Percentiles rank a stretch among this genome's conserved stretches.
These are phyloP conservation scores for Habroteleia sp. DNA, from an alignment of 2,888 invertebrate species.

Conservation along the genomic window DNA sequence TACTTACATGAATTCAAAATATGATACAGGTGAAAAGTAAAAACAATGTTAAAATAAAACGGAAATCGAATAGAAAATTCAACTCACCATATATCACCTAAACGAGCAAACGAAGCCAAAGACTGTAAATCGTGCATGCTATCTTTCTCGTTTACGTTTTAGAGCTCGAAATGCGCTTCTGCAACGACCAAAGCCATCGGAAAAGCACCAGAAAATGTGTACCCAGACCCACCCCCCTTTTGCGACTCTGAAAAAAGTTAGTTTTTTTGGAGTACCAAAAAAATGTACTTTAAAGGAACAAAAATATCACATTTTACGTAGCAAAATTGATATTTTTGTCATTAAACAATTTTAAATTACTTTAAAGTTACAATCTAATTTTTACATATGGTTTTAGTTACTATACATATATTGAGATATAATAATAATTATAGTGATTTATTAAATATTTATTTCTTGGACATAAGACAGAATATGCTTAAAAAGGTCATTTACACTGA, in stretches of 20 bases:
- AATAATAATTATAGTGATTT: too few relatives aligned
- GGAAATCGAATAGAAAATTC: conserved; percentile 36
- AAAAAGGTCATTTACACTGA: too few relatives aligned
- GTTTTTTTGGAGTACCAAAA: conserved; percentile 52
- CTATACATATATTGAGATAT: too few relatives aligned
- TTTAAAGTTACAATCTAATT: too few relatives aligned
- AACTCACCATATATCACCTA: conserved; percentile 50
- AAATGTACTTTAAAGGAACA: conserved; percentile 26
- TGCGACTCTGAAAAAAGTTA: conserved; percentile 60
- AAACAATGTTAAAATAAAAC: conserved; percentile 19
- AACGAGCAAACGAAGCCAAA: conserved; percentile 54
- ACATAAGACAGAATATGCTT: too few relatives aligned
- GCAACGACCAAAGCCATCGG: conserved; percentile 51
- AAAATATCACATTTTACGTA: conserved; percentile 22
- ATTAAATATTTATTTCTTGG: too few relatives aligned
- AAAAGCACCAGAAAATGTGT: conserved; percentile 52
- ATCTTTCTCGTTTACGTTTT: conserved; percentile 47
- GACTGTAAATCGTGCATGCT: conserved; percentile 47
- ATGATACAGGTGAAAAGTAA: conserved; percentile 16
- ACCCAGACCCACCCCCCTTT: conserved; percentile 54
- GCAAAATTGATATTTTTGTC: conserved; percentile 25
- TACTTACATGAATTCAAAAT: conserved; percentile 13
- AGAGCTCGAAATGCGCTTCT: conserved; percentile 46
- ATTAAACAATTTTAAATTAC: conserved; percentile 5
- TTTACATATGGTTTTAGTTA: neutral